Evolutionary conservation across 1,140 invertebrate species (phyloP).

Genomic region (Tetramorium simillimum): DNA sequence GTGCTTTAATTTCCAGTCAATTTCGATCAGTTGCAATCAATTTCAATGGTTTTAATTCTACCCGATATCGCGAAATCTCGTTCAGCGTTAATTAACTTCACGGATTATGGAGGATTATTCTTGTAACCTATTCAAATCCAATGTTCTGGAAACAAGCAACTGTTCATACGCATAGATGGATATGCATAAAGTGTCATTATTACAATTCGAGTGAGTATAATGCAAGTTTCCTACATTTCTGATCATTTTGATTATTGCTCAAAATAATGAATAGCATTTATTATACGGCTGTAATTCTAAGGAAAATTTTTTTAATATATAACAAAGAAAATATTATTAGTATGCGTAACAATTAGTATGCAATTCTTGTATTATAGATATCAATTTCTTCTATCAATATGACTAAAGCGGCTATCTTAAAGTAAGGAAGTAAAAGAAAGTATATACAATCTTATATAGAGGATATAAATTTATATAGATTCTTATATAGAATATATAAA

Average conservation of each 20-base stretch:
- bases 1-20: constrained; percentile 26
- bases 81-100: constrained; percentile 32
- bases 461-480: too few species aligned
- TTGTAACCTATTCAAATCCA: constrained; percentile 3
- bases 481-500: too few species aligned
- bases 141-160: not conserved
- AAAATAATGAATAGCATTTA: not conserved
- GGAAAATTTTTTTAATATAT: not conserved
- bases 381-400: not conserved
- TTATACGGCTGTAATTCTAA: not conserved
- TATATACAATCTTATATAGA: not conserved
- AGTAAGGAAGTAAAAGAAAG: not conserved
- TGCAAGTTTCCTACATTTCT: not conserved
- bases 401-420: not conserved
- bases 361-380: not conserved
- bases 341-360: not conserved
- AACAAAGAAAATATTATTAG: not conserved
- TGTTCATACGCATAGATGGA: not conserved
- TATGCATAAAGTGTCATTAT: not conserved
- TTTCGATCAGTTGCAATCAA: constrained; percentile 29
- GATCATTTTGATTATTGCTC: not conserved
- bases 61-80: constrained; percentile 27
- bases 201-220: not conserved
- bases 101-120: constrained; percentile 3
- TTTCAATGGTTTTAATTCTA: constrained; percentile 20